Base-by-base conservation (phyloP, 2,888 invertebrate genomes). In the Tinea trinotella region DNA sequence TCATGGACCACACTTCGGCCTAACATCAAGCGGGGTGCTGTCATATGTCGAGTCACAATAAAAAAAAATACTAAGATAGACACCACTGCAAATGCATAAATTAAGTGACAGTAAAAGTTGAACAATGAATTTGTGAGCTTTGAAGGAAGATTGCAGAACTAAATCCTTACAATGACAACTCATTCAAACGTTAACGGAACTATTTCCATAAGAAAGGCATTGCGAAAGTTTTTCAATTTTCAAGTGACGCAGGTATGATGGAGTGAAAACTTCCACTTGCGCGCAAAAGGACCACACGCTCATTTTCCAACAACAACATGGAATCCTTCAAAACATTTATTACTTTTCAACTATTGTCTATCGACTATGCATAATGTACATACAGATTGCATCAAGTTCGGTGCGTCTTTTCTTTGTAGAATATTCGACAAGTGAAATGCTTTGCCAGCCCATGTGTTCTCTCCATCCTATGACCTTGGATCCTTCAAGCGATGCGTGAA, bases 181-280 rank as follows among this genome's bases (percentile, higher is more conserved):
- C 79, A 80, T 75, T 81, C 79, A 79, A 77, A 81, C 72, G 77
- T 76, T 76, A 82, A 80, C 77, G 77, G 70, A 82, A 81, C 81
- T 81, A 83, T 81, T 82, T 82, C 79, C 80, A 81, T 83, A 77
- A 78, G 81, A 78, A 80, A 82, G 76, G 80, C 82, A 83, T 82
- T 76, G 80, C 75, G 60, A 83, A 84, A 84, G 80, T 83, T 84
- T 84, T 84, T 83, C 84, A 84, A 84, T 84, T 82, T 84, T 83
- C 80, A 81, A 82, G 81, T 81, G 82, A 83, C 80, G 80, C 83
- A 83, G 82, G 83, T 82, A 82, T 82, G 82, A 82, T 78, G 75
- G 50, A 50, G 50, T 50, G 50, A 24, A 24, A 50, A 50, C 24
- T 50, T 50, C 4, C 24, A 24, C 50, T 19, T 18, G 1, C 18